Conservation (phyloP, 2,888 invertebrate species). For the Geophilus truncorum region DNA sequence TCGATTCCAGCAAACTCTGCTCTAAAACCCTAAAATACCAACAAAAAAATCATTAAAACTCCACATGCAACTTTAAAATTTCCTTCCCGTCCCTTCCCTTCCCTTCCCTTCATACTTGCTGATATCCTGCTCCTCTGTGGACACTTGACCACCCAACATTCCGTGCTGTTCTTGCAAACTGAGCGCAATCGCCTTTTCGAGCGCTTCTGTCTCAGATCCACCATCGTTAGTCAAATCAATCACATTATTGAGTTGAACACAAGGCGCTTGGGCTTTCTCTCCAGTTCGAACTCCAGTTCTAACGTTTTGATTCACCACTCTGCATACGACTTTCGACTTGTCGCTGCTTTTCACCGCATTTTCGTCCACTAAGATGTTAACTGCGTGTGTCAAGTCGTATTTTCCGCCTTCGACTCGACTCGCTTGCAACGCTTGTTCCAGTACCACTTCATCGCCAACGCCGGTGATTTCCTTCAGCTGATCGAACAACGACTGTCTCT, state of each 20-base stretch:
- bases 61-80: not conserved
- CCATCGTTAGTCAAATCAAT: slow-evolving; percentile 43
- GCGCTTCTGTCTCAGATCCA: slow-evolving; percentile 43
- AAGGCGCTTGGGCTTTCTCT: no score
- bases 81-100: no score
- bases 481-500: slow-evolving; percentile 37
- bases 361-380: slow-evolving; percentile 44
- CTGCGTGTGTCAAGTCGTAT: slow-evolving; percentile 47
- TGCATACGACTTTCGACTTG: not conserved
- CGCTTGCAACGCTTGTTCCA: slow-evolving; percentile 45
- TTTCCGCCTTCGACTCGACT: slow-evolving; percentile 45
- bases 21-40: slow-evolving; percentile 45
- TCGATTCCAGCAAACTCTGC: slow-evolving; percentile 50
- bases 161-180: slow-evolving; percentile 48
- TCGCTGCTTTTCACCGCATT: slow-evolving; percentile 36
- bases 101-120: slow-evolving; percentile 45
- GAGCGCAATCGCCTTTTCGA: slow-evolving; percentile 50
- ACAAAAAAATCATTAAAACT: not conserved
- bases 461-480: slow-evolving; percentile 41
- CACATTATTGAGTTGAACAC: no score
- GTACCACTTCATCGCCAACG: slow-evolving; percentile 43
- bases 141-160: slow-evolving; percentile 48
- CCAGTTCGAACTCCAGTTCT: no score
- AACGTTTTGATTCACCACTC: no score
- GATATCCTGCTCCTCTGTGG: slow-evolving; percentile 50